phyloP scores from a whole-genome alignment of 2,113 vertebrate genomes.

The Neomonachus schauinslandi region DNA sequence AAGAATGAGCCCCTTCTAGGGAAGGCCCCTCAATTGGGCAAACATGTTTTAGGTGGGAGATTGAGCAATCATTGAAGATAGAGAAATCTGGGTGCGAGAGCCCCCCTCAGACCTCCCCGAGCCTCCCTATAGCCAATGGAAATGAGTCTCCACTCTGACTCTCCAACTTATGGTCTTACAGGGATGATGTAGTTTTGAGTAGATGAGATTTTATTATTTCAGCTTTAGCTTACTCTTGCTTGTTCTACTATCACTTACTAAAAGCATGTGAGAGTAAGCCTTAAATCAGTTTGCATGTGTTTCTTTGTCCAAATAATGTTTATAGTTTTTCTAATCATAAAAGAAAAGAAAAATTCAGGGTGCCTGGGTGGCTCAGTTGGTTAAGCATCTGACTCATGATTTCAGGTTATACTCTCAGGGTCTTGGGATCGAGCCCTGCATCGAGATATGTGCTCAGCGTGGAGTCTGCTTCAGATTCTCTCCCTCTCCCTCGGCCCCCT shows the following conservation, averaged over 20 bases:
- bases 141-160: not conserved
- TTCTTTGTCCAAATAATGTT: not conserved
- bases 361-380: not conserved
- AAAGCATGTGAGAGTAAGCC: not conserved
- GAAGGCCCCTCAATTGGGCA: not conserved
- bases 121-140: not conserved
- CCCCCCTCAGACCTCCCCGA: fast-evolving
- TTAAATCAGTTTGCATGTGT: not conserved
- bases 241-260: not conserved
- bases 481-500: not conserved
- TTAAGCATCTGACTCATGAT: not conserved
- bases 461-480: not conserved
- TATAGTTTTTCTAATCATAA: not conserved
- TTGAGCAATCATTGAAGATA: not conserved
- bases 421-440: not conserved
- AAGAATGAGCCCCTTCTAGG: not conserved
- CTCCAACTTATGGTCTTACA: not conserved
- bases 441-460: not conserved
- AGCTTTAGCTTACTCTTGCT: not conserved
- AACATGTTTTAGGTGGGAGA: not conserved
- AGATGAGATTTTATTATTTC: not conserved
- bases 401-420: not conserved
- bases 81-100: not conserved
- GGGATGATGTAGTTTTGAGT: not conserved
- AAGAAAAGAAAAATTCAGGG: not conserved